Evolutionary conservation across 2,113 vertebrate genomes (phyloP), one percentile per base, ranked within the genome.

Genomic region (Engraulis encrasicolus): DNA sequence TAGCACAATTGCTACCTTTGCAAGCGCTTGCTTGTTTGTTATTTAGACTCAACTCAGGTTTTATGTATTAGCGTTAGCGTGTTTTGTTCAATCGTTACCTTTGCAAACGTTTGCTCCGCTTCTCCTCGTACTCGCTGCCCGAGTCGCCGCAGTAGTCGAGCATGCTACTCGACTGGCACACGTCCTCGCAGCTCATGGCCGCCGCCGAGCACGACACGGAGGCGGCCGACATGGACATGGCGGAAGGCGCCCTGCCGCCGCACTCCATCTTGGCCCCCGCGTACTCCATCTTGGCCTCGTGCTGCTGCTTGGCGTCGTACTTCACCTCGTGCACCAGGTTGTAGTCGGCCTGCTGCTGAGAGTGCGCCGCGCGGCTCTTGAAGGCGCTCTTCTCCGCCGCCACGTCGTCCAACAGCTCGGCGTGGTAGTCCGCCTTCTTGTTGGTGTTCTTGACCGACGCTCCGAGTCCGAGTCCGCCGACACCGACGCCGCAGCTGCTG

Each of bases 401-500:
- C 1, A 95, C 94, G 84, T 99, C 98, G 0, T 96, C 93, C 80
- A n/a, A n/a, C n/a, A 97, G 83, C 92, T 95, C 90, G 85, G 96
- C n/a, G 95, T 97, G 89, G 95, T 94, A 86, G 94, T 96, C 98
- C 0, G 95, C 93, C 95, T 97, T 98, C 93, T 99, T 99, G 90
- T 99, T 99, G 23, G 96, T 99, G 94, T 99, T 99, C 92, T 99
- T 99, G 84, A 98, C 94, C 83, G 98, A 97, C 2, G 96, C 92
- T n/a, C n/a, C n/a, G n/a, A n/a, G n/a, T n/a, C n/a, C n/a, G n/a
- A n/a, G n/a, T n/a, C n/a, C n/a, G n/a, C n/a, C n/a, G n/a, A n/a
- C n/a, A n/a, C n/a, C n/a, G n/a, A n/a, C n/a, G n/a, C n/a, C n/a
- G n/a, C n/a, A n/a, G 80, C 40, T 9, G 9, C 40, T 9, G 40